Conservation (phyloP, 92 coral and sea anemone species). For the Umimayanthus kanabou region DNA sequence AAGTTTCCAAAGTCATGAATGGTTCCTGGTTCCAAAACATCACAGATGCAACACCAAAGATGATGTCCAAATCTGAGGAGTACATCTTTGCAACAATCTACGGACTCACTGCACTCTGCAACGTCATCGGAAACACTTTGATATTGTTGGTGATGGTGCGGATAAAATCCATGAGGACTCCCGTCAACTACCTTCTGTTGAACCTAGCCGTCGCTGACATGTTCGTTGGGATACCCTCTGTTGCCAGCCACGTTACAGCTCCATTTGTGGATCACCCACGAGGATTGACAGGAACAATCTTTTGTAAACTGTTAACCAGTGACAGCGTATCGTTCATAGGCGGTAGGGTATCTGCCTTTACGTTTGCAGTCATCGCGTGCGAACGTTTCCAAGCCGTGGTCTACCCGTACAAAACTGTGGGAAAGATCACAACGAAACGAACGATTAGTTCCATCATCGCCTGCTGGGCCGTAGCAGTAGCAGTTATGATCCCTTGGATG, state of each 20-base stretch:
- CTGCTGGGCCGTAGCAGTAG: background rate
- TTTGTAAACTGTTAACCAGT: background rate
- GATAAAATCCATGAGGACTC: constrained; percentile 20
- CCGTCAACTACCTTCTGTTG: constrained; percentile 14
- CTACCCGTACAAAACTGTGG: background rate
- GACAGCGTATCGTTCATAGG: background rate
- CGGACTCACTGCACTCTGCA: background rate
- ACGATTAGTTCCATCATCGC: background rate
- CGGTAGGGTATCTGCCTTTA: background rate
- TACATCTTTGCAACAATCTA: background rate
- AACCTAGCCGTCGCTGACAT: constrained; percentile 3
- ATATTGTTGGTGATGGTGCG: constrained; percentile 1
- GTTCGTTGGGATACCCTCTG: background rate
- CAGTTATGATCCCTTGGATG: background rate
- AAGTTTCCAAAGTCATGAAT: background rate
- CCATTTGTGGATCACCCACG: background rate
- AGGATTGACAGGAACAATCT: background rate
- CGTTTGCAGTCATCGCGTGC: background rate
- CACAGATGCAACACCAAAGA: background rate
- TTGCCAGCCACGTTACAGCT: background rate
- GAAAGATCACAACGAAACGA: background rate
- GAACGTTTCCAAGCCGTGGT: background rate
- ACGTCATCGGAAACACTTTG: constrained; percentile 1
- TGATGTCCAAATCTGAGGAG: background rate
- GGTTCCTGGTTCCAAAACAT: background rate